These are phyloP conservation scores for Linyphia triangularis DNA, from an alignment of 2,888 invertebrate genomes.

Conservation along the genomic window DNA sequence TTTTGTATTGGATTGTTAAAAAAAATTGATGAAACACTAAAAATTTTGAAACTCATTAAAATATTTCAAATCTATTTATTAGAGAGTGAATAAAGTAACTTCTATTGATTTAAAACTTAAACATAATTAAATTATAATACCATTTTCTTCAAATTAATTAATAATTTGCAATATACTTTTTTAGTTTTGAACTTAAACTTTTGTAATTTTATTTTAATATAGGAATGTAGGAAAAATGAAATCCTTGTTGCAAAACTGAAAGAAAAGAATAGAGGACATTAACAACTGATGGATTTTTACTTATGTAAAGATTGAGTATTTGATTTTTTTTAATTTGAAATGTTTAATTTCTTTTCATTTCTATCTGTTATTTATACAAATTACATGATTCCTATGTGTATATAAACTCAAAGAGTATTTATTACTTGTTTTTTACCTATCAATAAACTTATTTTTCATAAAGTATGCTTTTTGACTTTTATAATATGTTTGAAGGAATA, in stretches of 20 bases:
- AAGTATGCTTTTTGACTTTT: too few relatives aligned
- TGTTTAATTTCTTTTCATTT: conserved; percentile 12
- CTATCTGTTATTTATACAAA: conserved; percentile 41
- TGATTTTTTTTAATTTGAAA: conserved; percentile 12
- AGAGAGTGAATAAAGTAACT: too few relatives aligned
- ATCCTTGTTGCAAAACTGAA: conserved; percentile 68
- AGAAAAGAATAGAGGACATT: conserved; percentile 61
- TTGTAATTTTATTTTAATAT: conserved; percentile 14
- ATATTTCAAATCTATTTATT: too few relatives aligned
- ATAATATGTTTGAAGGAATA: too few relatives aligned
- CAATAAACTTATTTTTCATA: conserved; percentile 64
- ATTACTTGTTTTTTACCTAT: conserved; percentile 61
- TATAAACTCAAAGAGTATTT: conserved; percentile 60
- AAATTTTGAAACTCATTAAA: too few relatives aligned
- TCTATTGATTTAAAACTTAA: too few relatives aligned
- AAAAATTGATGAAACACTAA: background rate
- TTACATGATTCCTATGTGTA: conserved; percentile 47
- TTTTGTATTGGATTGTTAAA: background rate
- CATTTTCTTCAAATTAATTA: too few relatives aligned
- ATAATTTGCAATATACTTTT: too few relatives aligned
- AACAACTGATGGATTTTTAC: background rate
- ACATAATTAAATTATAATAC: too few relatives aligned
- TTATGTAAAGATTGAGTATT: background rate
- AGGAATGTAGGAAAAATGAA: conserved; percentile 75
- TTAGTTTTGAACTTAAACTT: too few relatives aligned